phyloP scores from a whole-genome alignment of 2,797 vertebrate genomes.

The Fundulus diaphanus region DNA sequence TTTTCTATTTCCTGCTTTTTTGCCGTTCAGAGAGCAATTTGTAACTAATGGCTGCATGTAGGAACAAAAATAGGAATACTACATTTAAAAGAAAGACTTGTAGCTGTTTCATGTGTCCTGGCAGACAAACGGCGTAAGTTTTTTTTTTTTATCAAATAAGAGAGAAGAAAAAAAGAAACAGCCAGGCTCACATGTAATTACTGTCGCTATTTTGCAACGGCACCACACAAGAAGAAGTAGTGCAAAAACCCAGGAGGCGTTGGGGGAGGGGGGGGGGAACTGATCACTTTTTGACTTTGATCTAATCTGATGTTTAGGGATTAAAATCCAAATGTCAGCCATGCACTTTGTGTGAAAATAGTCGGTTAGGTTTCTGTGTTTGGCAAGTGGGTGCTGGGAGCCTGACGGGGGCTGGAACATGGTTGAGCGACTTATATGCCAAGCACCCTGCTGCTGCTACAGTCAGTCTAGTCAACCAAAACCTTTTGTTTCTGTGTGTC shows the following conservation, averaged over 20 bases:
- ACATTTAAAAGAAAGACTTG: constrained; percentile 26
- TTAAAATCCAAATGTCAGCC: constrained; percentile 81
- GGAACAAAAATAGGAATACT: constrained; percentile 32
- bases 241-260: constrained; percentile 30
- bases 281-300: constrained; percentile 77
- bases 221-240: constrained; percentile 19
- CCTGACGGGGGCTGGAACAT: constrained; percentile 61
- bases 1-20: constrained; percentile 42
- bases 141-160: constrained; percentile 7
- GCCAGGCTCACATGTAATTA: background rate
- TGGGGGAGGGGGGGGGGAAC: too few relatives aligned
- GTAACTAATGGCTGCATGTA: constrained; percentile 23
- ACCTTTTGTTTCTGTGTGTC: constrained; percentile 45
- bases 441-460: constrained; percentile 64
- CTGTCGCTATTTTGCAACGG: constrained; percentile 10
- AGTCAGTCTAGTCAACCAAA: constrained; percentile 68
- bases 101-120: constrained; percentile 23
- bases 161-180: constrained; percentile 3
- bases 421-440: constrained; percentile 66
- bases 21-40: constrained; percentile 11
- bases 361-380: constrained; percentile 72
- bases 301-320: constrained; percentile 78
- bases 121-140: constrained; percentile 18
- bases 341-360: constrained; percentile 67
- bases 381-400: constrained; percentile 62